These are phyloP conservation scores for Echinometra lucunter DNA, from an alignment of 53 echinoderm and acorn worm genomes.

Conservation along the genomic window DNA sequence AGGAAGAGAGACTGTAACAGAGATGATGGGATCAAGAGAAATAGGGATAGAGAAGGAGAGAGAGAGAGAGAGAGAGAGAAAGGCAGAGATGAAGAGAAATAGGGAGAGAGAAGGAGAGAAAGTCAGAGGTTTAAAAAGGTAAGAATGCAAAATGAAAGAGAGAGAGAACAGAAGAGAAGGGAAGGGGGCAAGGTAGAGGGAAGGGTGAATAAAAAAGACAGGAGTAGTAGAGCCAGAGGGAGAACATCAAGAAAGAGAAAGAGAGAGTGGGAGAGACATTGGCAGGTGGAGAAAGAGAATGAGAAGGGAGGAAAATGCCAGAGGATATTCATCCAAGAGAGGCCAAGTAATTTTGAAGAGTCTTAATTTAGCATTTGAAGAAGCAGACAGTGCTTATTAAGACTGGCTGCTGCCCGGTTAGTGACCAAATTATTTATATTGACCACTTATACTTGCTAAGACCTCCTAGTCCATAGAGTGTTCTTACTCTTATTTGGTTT, in stretches of 20 bases:
- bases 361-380: slow-evolving; percentile 27
- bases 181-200: neutral
- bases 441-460: neutral
- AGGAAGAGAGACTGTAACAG: neutral
- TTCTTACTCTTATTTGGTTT: neutral
- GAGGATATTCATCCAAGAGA: neutral
- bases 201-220: neutral
- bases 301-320: neutral
- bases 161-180: neutral
- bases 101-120: neutral
- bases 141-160: neutral
- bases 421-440: neutral
- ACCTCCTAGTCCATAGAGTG: neutral
- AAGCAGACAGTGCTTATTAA: neutral
- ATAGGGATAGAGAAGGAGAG: neutral
- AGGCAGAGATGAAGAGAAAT: neutral
- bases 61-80: neutral
- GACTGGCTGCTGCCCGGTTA: neutral
- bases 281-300: neutral
- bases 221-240: slow-evolving; percentile 47
- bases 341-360: slow-evolving; percentile 27
- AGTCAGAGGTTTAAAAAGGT: neutral
- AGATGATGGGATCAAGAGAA: neutral
- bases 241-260: neutral
- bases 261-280: slow-evolving; percentile 6